phyloP scores from a whole-genome alignment of 2,888 invertebrate genomes.

The Drosophila diplacantha region DNA sequence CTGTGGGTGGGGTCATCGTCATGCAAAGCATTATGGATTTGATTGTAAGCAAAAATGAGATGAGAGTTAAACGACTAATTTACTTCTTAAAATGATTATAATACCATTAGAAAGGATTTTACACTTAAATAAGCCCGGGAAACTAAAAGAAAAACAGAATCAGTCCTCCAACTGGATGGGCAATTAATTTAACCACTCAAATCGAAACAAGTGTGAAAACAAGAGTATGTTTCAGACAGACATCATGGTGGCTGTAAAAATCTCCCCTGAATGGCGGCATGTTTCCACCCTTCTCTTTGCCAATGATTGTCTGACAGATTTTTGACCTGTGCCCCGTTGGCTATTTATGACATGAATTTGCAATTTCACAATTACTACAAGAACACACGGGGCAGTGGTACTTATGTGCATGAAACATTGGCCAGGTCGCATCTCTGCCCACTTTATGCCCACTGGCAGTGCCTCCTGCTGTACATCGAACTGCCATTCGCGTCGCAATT shows the following conservation, averaged over 20 bases:
- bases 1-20: constrained; percentile 47
- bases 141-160: not conserved
- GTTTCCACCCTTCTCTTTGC: constrained; percentile 1
- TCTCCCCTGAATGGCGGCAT: constrained; percentile 1
- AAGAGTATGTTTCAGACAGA: not conserved
- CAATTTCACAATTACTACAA: constrained; percentile 64
- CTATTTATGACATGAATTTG: constrained; percentile 70
- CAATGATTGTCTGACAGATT: constrained; percentile 27
- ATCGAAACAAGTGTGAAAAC: not conserved
- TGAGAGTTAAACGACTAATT: not conserved
- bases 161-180: not conserved
- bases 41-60: constrained; percentile 14
- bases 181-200: constrained; percentile 1
- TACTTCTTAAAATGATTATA: not conserved
- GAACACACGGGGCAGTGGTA: constrained; percentile 26
- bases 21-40: constrained; percentile 43
- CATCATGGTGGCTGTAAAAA: constrained; percentile 43
- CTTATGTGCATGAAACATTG: constrained; percentile 3
- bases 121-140: not conserved
- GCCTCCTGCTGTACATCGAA: constrained; percentile 55
- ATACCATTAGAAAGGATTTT: not conserved
- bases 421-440: constrained; percentile 10
- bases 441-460: constrained; percentile 54
- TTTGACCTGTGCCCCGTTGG: constrained; percentile 50
- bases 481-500: constrained; percentile 43